Evolutionary conservation across 2,113 vertebrate species (phyloP).

Genomic region (Clarias gariepinus): DNA sequence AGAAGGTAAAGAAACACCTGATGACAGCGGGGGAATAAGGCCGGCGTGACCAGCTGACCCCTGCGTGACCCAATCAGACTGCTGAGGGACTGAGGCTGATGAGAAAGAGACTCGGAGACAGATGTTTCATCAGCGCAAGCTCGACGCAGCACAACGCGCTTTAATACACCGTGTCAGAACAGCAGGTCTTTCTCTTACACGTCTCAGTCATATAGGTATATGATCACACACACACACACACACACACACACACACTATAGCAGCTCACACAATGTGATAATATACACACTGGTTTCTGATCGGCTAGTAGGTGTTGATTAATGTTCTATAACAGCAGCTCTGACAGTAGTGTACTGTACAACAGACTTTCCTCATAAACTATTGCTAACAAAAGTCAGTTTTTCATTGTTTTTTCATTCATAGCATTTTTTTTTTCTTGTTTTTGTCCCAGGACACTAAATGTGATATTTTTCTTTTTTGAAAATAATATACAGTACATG

Average conservation of each 20-base stretch:
- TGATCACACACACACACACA: neutral
- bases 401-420: neutral
- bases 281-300: neutral
- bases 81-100: conserved; percentile 49
- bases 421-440: neutral
- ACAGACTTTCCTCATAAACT: no score
- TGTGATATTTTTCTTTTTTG: neutral
- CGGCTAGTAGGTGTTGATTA: neutral
- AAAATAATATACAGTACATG: no score
- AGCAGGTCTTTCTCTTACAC: neutral
- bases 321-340: neutral
- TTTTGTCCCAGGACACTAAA: neutral
- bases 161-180: conserved; percentile 24
- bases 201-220: conserved; percentile 7
- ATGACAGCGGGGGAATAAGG: conserved; percentile 65
- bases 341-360: no score
- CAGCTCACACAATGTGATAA: neutral
- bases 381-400: no score
- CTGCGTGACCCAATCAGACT: conserved; percentile 67
- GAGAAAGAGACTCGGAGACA: conserved; percentile 56
- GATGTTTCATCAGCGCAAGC: conserved; percentile 56
- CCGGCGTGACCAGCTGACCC: conserved; percentile 59
- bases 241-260: neutral
- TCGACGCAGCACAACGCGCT: conserved; percentile 11
- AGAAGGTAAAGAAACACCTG: conserved; percentile 63